Conservation (phyloP, 2,797 vertebrate genomes). For the Gymnodraco acuticeps region DNA sequence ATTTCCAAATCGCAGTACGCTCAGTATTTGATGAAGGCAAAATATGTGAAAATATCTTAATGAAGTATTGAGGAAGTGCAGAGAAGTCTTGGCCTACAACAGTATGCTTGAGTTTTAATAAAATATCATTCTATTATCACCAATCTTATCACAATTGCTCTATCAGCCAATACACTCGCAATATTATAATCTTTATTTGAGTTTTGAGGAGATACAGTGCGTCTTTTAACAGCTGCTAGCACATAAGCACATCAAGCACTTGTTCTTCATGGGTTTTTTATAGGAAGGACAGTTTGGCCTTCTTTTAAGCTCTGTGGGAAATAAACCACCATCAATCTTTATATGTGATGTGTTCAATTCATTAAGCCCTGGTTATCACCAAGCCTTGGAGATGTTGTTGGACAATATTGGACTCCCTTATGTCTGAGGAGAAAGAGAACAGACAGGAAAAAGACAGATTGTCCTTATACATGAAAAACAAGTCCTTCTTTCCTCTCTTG, state of each 20-base stretch:
- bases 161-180: too few relatives aligned
- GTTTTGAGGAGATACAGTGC: not conserved
- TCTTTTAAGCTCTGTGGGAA: not conserved
- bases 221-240: constrained; percentile 19
- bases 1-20: too few relatives aligned
- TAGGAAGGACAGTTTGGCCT: not conserved
- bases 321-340: constrained; percentile 51
- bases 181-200: too few relatives aligned
- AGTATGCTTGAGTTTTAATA: too few relatives aligned
- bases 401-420: constrained; percentile 10
- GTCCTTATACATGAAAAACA: constrained; percentile 42
- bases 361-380: constrained; percentile 31
- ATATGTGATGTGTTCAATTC: constrained; percentile 26
- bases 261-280: constrained; percentile 4
- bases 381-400: constrained; percentile 13
- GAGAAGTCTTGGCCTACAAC: too few relatives aligned
- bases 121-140: too few relatives aligned
- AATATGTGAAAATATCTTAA: too few relatives aligned
- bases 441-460: constrained; percentile 13
- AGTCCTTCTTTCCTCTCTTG: constrained; percentile 29
- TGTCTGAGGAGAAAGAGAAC: not conserved
- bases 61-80: too few relatives aligned
- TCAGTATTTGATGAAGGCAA: too few relatives aligned
- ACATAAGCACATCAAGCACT: constrained; percentile 11
- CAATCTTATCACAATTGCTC: too few relatives aligned